Conservation (phyloP, 2,113 vertebrate genomes). For the Cavia porcellus region DNA sequence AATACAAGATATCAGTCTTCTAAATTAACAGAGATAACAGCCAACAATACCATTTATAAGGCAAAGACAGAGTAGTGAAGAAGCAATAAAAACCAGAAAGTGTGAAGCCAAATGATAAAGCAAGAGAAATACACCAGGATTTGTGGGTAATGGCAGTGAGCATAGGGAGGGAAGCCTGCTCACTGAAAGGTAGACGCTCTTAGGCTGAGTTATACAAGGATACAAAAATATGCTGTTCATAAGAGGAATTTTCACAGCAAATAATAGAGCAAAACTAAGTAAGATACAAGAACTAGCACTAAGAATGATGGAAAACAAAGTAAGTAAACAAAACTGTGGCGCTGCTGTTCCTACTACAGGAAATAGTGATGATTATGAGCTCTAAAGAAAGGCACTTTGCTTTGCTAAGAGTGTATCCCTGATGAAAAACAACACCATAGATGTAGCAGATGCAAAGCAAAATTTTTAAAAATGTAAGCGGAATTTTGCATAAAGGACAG, state of each 20-base stretch:
- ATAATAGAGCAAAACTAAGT: neutral
- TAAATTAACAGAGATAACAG: neutral
- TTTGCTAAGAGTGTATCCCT: neutral
- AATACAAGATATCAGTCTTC: conserved; percentile 1
- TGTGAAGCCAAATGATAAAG: neutral
- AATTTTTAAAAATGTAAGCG: neutral
- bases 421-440: neutral
- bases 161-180: neutral
- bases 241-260: neutral
- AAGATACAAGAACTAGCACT: neutral
- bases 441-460: neutral
- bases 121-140: neutral
- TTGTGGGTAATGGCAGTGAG: neutral
- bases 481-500: neutral
- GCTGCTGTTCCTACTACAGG: neutral
- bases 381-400: neutral
- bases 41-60: neutral
- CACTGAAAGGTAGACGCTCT: neutral
- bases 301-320: neutral
- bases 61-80: neutral
- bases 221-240: neutral
- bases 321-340: neutral
- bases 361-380: neutral
- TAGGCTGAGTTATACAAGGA: neutral
- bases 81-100: neutral